Conservation (phyloP, 2,113 vertebrate genomes). For the Pionites leucogaster region DNA sequence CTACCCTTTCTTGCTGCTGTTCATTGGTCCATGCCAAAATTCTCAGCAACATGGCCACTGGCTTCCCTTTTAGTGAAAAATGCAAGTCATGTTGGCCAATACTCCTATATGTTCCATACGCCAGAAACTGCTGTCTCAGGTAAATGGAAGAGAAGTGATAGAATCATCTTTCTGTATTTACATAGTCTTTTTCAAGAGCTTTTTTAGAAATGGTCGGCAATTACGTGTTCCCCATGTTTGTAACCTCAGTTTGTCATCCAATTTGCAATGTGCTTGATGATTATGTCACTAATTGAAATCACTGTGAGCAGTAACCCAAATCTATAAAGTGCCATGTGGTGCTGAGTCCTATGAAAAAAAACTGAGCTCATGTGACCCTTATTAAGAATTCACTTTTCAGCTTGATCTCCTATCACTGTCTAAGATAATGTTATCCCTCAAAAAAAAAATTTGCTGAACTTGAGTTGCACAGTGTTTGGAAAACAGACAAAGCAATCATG, state of each 20-base stretch:
- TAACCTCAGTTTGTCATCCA: neutral
- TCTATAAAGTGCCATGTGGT: neutral
- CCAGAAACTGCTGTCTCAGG: neutral
- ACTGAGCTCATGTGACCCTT: neutral
- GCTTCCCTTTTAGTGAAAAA: neutral
- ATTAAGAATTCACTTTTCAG: neutral
- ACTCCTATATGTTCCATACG: accelerated
- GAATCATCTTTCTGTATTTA: neutral
- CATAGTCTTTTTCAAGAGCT: neutral
- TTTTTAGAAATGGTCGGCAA: neutral
- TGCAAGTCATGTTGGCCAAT: accelerated
- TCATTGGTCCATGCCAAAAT: neutral
- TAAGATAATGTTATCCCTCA: neutral
- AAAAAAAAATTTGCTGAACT: neutral
- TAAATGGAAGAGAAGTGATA: neutral
- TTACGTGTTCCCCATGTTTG: neutral
- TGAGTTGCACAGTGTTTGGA: neutral
- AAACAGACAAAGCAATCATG: neutral
- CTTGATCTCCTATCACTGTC: neutral
- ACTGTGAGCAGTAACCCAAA: neutral
- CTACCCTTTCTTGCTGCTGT: neutral
- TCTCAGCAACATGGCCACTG: neutral
- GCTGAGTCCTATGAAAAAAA: neutral
- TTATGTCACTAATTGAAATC: neutral
- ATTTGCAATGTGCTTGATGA: neutral